These are phyloP conservation scores for Pituophis catenifer DNA, from an alignment of 2,113 vertebrate genomes.

Conservation along the genomic window DNA sequence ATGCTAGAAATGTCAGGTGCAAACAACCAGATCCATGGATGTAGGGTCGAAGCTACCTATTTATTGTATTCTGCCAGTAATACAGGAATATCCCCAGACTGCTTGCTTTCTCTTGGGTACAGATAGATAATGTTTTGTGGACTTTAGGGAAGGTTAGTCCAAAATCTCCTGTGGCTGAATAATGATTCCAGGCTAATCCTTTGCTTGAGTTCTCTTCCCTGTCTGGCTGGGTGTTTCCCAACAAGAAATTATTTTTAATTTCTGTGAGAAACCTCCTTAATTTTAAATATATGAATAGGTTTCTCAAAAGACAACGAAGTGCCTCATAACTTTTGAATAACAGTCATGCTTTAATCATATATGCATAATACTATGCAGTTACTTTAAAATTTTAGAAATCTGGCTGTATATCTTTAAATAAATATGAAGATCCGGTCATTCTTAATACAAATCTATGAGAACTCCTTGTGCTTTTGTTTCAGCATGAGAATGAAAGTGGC, in stretches of 20 bases:
- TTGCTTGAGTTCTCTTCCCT: background rate
- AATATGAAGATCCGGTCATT: constrained; percentile 49
- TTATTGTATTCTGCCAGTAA: background rate
- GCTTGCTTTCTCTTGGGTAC: background rate
- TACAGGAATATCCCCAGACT: background rate
- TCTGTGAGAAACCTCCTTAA: accelerated
- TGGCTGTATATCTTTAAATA: constrained; percentile 33
- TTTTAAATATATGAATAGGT: background rate
- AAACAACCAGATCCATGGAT: background rate
- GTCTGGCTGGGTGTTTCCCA: background rate
- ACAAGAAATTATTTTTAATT: accelerated
- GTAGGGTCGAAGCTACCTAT: background rate
- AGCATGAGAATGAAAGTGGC: constrained; percentile 32
- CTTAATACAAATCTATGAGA: constrained; percentile 64
- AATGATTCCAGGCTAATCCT: background rate
- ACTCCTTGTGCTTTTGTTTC: constrained; percentile 37
- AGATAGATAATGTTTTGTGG: background rate
- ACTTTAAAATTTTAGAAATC: constrained; percentile 30
- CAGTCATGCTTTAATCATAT: background rate
- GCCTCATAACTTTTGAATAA: background rate
- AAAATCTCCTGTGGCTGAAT: background rate
- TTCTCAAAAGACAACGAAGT: background rate
- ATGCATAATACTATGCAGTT: background rate
- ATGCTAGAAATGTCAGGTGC: background rate
- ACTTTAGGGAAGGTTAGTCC: background rate